Evolutionary conservation across 2,113 vertebrate species (phyloP).

Genomic region (Cyprinus carpio): DNA sequence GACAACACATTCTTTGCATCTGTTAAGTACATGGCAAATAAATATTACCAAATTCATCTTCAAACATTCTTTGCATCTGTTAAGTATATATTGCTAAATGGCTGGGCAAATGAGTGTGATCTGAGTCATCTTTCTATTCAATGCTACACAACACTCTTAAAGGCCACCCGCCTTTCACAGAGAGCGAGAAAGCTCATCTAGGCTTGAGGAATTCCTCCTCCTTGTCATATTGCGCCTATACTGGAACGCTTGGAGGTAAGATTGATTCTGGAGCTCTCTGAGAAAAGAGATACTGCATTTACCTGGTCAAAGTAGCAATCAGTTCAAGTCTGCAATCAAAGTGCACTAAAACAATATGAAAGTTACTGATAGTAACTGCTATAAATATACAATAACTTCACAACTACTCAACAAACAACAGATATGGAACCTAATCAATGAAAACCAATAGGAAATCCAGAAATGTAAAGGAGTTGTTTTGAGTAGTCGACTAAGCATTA

Average conservation of each 20-base stretch:
- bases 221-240: constrained; percentile 11
- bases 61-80: neutral
- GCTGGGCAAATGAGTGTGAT: constrained; percentile 35
- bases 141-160: constrained; percentile 39
- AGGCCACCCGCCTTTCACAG: constrained; percentile 39
- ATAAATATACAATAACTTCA: neutral
- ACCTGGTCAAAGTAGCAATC: neutral
- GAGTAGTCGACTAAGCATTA: neutral
- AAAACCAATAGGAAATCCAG: neutral
- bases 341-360: neutral
- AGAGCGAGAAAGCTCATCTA: constrained; percentile 14
- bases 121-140: constrained; percentile 34
- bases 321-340: neutral
- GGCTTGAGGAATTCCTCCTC: constrained; percentile 43
- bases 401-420: neutral
- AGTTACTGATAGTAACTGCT: neutral
- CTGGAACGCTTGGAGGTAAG: neutral
- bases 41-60: too few relatives aligned
- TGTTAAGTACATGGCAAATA: too few relatives aligned
- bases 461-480: neutral
- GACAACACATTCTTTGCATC: too few relatives aligned
- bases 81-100: constrained; percentile 29
- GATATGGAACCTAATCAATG: neutral
- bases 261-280: neutral
- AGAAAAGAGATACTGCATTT: neutral